Conservation (phyloP, 1,140 invertebrate species). For the Samia ricini region DNA sequence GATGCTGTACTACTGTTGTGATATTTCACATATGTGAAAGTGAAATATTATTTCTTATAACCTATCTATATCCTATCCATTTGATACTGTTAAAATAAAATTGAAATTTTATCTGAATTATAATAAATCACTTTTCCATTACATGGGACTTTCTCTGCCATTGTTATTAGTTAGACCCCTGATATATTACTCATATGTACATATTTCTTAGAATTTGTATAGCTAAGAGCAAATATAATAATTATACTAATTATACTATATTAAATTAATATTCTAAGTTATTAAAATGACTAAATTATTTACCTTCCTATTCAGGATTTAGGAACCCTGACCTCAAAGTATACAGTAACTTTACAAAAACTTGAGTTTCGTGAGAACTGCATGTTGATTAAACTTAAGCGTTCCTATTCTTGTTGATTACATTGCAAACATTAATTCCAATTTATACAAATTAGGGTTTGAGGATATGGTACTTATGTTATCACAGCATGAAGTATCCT, state of each 20-base stretch:
- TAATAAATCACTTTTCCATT: too few species aligned
- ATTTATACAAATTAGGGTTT: slow-evolving; percentile 48
- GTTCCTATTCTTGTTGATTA: slow-evolving; percentile 23
- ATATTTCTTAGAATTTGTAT: slow-evolving; percentile 15
- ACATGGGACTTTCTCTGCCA: too few species aligned
- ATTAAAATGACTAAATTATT: slow-evolving; percentile 21
- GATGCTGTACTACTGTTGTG: too few species aligned
- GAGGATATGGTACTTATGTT: slow-evolving; percentile 64
- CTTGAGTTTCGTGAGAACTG: slow-evolving; percentile 56
- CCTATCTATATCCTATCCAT: too few species aligned
- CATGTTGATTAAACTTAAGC: slow-evolving; percentile 20
- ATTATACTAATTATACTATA: slow-evolving; percentile 16
- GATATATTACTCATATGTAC: slow-evolving; percentile 15
- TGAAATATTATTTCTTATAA: too few species aligned
- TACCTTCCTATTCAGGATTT: slow-evolving; percentile 44
- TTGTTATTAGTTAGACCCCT: too few species aligned
- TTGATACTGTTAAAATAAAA: too few species aligned
- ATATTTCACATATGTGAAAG: too few species aligned
- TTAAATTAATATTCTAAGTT: slow-evolving; percentile 13
- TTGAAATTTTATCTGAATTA: too few species aligned
- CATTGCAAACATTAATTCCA: slow-evolving; percentile 28
- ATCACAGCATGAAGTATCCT: slow-evolving; percentile 62
- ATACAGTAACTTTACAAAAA: slow-evolving; percentile 51
- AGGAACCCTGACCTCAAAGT: slow-evolving; percentile 36
- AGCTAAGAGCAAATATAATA: slow-evolving; percentile 12